These are phyloP conservation scores for Amphiprion clarkii DNA, from an alignment of 2,797 vertebrate species.

Conservation along the genomic window DNA sequence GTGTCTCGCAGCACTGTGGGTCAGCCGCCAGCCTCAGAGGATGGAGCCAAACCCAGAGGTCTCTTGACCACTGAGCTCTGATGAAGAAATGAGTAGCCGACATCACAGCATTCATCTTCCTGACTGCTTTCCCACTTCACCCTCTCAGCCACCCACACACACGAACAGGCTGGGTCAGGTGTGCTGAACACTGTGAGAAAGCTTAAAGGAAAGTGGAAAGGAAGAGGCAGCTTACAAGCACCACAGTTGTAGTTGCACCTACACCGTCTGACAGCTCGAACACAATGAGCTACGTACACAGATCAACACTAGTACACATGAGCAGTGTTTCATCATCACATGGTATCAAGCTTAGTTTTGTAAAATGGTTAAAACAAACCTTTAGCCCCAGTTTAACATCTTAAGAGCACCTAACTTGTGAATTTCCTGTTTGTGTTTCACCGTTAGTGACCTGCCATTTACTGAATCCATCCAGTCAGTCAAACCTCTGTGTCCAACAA, in stretches of 20 bases:
- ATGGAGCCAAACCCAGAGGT: slow-evolving; percentile 85
- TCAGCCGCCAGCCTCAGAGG: slow-evolving; percentile 77
- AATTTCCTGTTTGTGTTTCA: slow-evolving; percentile 12
- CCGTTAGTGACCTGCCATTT: slow-evolving; percentile 14
- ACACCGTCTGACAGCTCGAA: background rate
- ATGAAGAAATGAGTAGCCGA: slow-evolving; percentile 58
- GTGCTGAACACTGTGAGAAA: background rate
- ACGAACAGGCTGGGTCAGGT: background rate
- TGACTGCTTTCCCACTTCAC: slow-evolving; percentile 3
- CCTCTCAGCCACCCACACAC: background rate
- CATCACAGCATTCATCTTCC: background rate
- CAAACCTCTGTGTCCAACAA: slow-evolving; percentile 4
- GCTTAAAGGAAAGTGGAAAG: slow-evolving; percentile 12
- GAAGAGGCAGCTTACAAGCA: slow-evolving; percentile 48
- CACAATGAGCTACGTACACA: background rate
- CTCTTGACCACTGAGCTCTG: slow-evolving; percentile 97
- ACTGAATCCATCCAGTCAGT: slow-evolving; percentile 42
- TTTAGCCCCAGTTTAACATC: slow-evolving; percentile 32
- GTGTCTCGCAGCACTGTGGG: slow-evolving; percentile 69
- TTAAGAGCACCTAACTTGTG: background rate
- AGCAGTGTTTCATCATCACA: background rate
- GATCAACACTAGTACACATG: background rate
- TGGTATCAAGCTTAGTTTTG: slow-evolving; percentile 7
- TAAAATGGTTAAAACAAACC: slow-evolving; percentile 12
- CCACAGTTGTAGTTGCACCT: background rate